Evolutionary conservation across 2,113 vertebrate genomes (phyloP).

Genomic region (Cynocephalus volans): DNA sequence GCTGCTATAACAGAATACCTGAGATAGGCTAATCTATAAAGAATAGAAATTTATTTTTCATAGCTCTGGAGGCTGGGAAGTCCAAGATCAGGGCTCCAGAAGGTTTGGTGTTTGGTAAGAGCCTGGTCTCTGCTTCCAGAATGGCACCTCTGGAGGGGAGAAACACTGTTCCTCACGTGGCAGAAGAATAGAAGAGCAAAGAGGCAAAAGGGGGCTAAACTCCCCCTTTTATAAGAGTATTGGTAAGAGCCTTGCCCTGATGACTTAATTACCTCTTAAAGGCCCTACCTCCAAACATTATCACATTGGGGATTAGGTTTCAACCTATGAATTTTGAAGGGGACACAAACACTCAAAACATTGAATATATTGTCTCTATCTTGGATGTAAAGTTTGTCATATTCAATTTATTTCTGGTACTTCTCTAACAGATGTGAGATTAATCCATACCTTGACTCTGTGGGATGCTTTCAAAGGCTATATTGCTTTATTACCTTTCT

Average conservation of each 20-base stretch:
- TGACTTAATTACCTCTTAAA: not conserved
- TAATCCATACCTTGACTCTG: not conserved
- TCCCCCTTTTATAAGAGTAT: not conserved
- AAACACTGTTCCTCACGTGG: not conserved
- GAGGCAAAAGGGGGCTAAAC: not conserved
- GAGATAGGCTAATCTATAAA: not conserved
- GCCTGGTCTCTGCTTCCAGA: not conserved
- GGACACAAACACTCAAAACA: not conserved
- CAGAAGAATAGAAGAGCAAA: not conserved
- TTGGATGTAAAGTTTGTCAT: not conserved
- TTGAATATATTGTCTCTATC: not conserved
- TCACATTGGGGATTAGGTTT: not conserved
- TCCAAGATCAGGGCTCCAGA: not conserved
- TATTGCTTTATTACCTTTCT: not conserved
- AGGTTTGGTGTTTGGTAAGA: not conserved
- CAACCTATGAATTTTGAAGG: not conserved
- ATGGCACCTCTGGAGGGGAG: not conserved
- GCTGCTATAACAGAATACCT: not conserved
- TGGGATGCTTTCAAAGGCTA: not conserved
- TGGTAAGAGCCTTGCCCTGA: too few relatives aligned
- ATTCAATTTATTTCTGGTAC: conserved; percentile 27
- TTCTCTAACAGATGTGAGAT: not conserved
- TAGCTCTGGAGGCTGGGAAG: not conserved
- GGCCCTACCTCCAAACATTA: not conserved
- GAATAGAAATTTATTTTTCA: not conserved